Evolutionary conservation across 2,888 invertebrate species (phyloP).

Genomic region (Nomada ferruginata): DNA sequence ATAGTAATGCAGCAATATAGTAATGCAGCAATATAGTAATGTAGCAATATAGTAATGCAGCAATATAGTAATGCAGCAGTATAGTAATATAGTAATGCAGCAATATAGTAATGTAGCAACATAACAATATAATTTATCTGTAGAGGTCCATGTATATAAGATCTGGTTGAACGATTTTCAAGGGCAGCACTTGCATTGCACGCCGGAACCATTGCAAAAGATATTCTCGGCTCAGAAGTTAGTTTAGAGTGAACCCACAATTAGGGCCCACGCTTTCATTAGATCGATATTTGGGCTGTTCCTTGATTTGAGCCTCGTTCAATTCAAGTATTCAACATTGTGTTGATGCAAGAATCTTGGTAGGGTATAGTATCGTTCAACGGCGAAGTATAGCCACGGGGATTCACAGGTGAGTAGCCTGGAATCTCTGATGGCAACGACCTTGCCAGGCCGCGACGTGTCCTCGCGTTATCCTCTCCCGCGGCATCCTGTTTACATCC

Average conservation of each 20-base stretch:
- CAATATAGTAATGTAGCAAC: too few relatives aligned
- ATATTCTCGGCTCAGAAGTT: background rate
- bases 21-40: too few relatives aligned
- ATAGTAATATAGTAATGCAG: too few relatives aligned
- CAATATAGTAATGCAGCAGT: too few relatives aligned
- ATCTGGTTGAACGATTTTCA: background rate
- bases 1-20: too few relatives aligned
- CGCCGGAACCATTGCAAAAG: background rate
- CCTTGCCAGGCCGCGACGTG: constrained; percentile 59
- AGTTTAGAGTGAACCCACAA: background rate
- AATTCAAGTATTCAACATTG: too few relatives aligned
- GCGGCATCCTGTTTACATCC: constrained; percentile 73
- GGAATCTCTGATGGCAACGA: constrained; percentile 62
- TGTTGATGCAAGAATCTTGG: background rate
- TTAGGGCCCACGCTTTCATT: too few relatives aligned
- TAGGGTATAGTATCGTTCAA: background rate
- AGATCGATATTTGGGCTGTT: too few relatives aligned
- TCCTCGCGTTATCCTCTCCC: constrained; percentile 66
- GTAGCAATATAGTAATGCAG: too few relatives aligned
- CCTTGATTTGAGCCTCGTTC: too few relatives aligned
- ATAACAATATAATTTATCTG: too few relatives aligned
- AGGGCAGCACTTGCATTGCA: background rate
- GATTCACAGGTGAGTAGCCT: constrained; percentile 58
- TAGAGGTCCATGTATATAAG: background rate
- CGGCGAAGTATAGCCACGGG: background rate